Conservation (phyloP, 2,797 vertebrate genomes). For the Dipus sagitta region DNA sequence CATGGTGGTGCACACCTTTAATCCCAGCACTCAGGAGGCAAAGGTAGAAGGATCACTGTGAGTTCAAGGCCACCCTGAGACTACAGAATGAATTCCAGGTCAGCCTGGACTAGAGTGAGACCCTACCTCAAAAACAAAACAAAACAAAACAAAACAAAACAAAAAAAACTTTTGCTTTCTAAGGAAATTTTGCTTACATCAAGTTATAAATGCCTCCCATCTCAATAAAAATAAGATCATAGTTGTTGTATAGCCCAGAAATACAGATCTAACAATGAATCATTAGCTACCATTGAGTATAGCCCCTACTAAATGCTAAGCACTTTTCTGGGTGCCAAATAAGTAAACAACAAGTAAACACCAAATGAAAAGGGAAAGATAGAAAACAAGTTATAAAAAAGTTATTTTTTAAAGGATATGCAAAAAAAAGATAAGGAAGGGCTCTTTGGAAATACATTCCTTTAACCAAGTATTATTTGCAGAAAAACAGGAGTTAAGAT, state of each 20-base stretch:
- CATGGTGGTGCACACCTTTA: no score
- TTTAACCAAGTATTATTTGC: conserved; percentile 53
- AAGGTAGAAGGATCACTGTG: no score
- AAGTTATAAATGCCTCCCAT: conserved; percentile 28
- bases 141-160: no score
- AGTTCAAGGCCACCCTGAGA: no score
- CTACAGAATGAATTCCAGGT: no score
- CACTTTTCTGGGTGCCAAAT: conserved; percentile 26
- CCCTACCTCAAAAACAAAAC: no score
- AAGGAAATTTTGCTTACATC: conserved; percentile 45
- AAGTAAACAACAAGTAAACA: conserved; percentile 37
- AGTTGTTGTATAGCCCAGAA: not conserved
- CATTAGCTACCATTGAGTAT: conserved; percentile 34
- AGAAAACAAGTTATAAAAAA: conserved; percentile 36
- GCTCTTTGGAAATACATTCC: conserved; percentile 18
- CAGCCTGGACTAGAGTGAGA: no score
- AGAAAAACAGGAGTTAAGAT: conserved; percentile 55
- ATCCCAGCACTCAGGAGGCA: no score
- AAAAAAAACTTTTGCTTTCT: not conserved
- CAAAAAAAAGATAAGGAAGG: conserved; percentile 4
- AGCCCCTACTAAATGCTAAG: not conserved
- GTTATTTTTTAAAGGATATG: conserved; percentile 17
- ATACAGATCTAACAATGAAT: not conserved
- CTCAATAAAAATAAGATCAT: conserved; percentile 45
- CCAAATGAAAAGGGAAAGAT: conserved; percentile 59